phyloP scores from a whole-genome alignment of 2,888 invertebrate genomes.

The Netelia virgata region DNA sequence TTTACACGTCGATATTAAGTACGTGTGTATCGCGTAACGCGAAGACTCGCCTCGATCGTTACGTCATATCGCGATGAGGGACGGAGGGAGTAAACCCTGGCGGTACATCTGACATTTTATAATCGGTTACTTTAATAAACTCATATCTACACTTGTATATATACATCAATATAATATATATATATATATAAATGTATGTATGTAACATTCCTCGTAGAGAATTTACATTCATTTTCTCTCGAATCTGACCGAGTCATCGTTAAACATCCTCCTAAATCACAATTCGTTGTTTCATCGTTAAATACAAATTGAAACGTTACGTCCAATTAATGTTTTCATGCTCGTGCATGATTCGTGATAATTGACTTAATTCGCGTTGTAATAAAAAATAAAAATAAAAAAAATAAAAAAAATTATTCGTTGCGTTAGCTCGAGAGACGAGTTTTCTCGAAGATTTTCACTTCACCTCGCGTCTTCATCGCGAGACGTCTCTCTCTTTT shows the following conservation, averaged over 20 bases:
- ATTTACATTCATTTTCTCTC: background rate
- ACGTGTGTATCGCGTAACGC: background rate
- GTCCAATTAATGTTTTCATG: background rate
- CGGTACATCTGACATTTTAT: conserved; percentile 42
- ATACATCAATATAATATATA: no score
- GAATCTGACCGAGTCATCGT: background rate
- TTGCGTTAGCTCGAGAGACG: background rate
- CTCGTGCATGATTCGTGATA: conserved; percentile 2
- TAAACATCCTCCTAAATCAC: conserved; percentile 1
- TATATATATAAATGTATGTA: no score
- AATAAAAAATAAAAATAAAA: no score
- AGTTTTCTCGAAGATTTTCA: background rate
- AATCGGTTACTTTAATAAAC: conserved; percentile 19
- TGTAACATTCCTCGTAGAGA: background rate
- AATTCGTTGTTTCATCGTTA: conserved; percentile 18
- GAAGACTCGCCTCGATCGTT: conserved; percentile 15
- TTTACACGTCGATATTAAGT: background rate
- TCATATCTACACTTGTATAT: no score
- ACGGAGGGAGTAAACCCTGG: background rate
- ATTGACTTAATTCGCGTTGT: background rate
- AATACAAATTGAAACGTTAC: conserved; percentile 2
- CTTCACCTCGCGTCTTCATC: no score
- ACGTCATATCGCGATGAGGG: background rate
- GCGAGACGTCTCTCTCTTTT: no score
- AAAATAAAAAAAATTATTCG: background rate